Evolutionary conservation across 2,113 vertebrate species (phyloP), one percentile per base, ranked within the genome.

Genomic region (Siniperca chuatsi): DNA sequence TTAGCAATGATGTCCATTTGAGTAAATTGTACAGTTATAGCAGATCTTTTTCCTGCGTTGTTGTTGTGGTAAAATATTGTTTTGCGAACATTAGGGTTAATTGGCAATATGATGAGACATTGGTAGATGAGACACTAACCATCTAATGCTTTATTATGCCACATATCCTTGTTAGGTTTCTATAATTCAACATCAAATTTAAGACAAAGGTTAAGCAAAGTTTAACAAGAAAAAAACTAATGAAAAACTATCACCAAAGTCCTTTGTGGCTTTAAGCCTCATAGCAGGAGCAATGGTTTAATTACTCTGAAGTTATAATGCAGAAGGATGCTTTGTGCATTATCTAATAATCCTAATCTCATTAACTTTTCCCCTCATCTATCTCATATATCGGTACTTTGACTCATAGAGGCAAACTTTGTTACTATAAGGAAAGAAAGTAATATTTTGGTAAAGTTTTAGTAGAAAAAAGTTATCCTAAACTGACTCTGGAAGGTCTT

Each of bases 71-170:
- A 12, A 77, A 72, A 46, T 68, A 23, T 60, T 52, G n/a, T 78
- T 81, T 65, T 66, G 23, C 4, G 5, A 66, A 35, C 13, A 81
- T 52, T 18, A 42, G 18, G 2, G n/a, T 46, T 76, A 57, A 85
- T 76, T 81, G 12, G 48, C 72, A 76, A 65, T 71, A 70, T 23
- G 18, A 70, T 70, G 65, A 8, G 20, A 40, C 23, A 42, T 12
- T 40, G 16, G 6, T 78, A 25, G 42, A 74, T 23, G 68, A 78
- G 21, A 68, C 21, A n/a, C 40, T 74, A 25, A 82, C 13, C 58
- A 29, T 52, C 6, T 8, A 57, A 23, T 64, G 16, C 2, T 65
- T 58, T 3, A 58, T 76, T 58, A 57, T 57, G 37, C 48, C 6
- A 55, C 48, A 54, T 25, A n/a, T 50, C 6, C 16, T 60, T 52